These are phyloP conservation scores for Heliocidaris erythrogramma DNA, from an alignment of 35 echinoderm and acorn worm species.

Conservation along the genomic window DNA sequence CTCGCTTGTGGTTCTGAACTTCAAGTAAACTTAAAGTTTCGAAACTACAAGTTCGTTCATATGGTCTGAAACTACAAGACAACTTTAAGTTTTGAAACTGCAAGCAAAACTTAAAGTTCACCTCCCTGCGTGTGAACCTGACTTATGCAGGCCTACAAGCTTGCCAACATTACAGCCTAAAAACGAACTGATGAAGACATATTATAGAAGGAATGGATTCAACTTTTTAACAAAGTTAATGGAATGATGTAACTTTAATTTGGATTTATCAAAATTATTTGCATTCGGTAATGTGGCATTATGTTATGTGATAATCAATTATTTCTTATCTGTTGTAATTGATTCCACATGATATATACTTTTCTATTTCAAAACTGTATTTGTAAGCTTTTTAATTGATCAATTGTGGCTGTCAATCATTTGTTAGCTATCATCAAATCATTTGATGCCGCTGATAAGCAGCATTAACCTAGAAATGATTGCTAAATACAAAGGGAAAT, in stretches of 20 bases:
- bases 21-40: no score
- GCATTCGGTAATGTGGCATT: neutral
- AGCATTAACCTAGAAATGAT: slow-evolving; percentile 20
- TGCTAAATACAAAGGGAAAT: slow-evolving; percentile 27
- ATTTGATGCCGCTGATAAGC: neutral
- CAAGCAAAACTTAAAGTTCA: no score
- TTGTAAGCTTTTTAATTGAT: neutral
- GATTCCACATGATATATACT: neutral
- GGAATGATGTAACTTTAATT: neutral
- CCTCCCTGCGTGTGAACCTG: no score
- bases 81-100: no score
- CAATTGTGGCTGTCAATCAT: slow-evolving; percentile 31
- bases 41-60: no score
- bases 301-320: neutral
- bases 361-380: neutral
- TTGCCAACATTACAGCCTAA: neutral
- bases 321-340: neutral
- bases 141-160: neutral
- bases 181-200: neutral
- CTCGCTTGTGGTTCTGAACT: no score
- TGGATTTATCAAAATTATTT: neutral
- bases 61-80: no score
- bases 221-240: neutral
- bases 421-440: neutral
- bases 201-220: neutral